Evolutionary conservation across 1,140 invertebrate genomes (phyloP), one percentile per base, ranked within the genome.

Genomic region (Drosophila paulistorum): DNA sequence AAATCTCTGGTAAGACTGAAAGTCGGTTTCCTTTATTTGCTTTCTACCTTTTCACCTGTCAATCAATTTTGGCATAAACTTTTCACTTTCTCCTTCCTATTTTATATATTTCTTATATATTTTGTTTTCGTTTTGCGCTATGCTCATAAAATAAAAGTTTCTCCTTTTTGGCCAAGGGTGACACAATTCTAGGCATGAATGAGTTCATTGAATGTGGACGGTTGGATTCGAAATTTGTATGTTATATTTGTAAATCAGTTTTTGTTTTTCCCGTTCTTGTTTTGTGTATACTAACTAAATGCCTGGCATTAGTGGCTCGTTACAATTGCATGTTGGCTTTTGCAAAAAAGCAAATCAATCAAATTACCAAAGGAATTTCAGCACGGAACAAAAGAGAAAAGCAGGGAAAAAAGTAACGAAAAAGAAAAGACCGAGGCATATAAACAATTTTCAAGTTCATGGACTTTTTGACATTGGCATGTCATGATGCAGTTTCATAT

Each of bases 401-500:
- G 48, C 10, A 45, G 20, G 33, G 33, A 23, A 59, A 37, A 37
- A 62, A 33, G 20, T 17, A 23, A 39, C 30, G 42, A 26, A 42
- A 57, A 71, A 65, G 60, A 60, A 71, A 65, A 71, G 51, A 42
- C 61, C 42, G 35, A 61, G 39, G 26, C 45, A 37, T 66, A 79
- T 66, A 77, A 79, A 73, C 77, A 61, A 67, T 71, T 71, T 79
- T 89, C 83, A 86, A 86, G 83, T 89, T 89, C 84, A 86, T 45
- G 71, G 58, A 63, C 58, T 54, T 67, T 63, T 42, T 80, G 80
- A 63, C 80, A 83, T 76, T 78, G 75, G 83, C 83, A 86, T 86
- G 84, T 85, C 85, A 89, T 89, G 85, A 89, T 89, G 84, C 84
- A 89, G 84, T 90, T 90, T 85, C 85, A 89, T 37, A 59, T 33